Evolutionary conservation across 1,140 invertebrate genomes (phyloP).

Genomic region (Eueides isabella): DNA sequence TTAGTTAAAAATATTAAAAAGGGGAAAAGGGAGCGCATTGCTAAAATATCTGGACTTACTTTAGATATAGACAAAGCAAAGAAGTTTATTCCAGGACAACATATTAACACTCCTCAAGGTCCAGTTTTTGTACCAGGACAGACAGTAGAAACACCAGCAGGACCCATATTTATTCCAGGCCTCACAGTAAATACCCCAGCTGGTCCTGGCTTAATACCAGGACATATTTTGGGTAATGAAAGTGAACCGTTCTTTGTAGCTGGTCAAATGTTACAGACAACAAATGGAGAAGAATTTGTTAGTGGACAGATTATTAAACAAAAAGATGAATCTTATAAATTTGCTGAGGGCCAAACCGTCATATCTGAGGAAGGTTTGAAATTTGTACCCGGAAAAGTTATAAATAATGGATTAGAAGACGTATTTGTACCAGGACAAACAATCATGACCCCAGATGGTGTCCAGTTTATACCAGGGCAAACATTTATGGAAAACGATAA

Average conservation of each 20-base stretch:
- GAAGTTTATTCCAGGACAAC: slow-evolving; percentile 87
- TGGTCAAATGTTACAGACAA: slow-evolving; percentile 85
- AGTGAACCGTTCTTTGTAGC: slow-evolving; percentile 86
- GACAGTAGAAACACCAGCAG: slow-evolving; percentile 86
- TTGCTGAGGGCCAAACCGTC: slow-evolving; percentile 86
- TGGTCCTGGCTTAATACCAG: slow-evolving; percentile 87
- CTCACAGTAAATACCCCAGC: slow-evolving; percentile 86
- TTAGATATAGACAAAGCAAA: slow-evolving; percentile 85
- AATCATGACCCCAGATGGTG: slow-evolving; percentile 83
- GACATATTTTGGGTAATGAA: slow-evolving; percentile 85
- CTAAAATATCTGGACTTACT: slow-evolving; percentile 85
- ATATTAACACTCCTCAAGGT: slow-evolving; percentile 86
- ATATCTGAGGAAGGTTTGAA: slow-evolving; percentile 85
- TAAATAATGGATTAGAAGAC: slow-evolving; percentile 75
- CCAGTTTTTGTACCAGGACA: slow-evolving; percentile 88
- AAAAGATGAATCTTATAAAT: slow-evolving; percentile 83
- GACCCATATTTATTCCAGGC: slow-evolving; percentile 87
- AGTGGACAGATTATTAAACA: slow-evolving; percentile 86
- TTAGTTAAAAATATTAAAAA: slow-evolving; percentile 85
- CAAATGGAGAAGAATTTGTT: slow-evolving; percentile 85
- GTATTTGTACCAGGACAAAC: slow-evolving; percentile 87
- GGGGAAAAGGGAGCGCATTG: slow-evolving; percentile 83
- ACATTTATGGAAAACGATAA: slow-evolving; percentile 82
- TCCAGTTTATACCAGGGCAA: slow-evolving; percentile 85
- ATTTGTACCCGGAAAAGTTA: slow-evolving; percentile 86